These are phyloP conservation scores for Alaudala cheleensis DNA, from an alignment of 2,113 vertebrate species.

Conservation along the genomic window DNA sequence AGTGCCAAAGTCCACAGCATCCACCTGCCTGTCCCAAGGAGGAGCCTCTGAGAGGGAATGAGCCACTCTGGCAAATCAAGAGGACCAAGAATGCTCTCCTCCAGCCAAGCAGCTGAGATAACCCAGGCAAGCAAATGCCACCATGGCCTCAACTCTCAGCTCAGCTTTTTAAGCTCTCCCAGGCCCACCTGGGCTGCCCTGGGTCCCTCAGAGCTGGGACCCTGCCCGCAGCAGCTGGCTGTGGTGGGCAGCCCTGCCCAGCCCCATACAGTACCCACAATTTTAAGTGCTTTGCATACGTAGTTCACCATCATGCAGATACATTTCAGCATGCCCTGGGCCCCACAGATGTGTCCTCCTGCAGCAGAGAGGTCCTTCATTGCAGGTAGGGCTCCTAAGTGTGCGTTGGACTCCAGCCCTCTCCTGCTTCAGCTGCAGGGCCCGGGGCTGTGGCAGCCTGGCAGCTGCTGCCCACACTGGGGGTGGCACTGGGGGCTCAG, in stretches of 20 bases:
- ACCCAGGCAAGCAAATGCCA: background rate
- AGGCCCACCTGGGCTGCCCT: background rate
- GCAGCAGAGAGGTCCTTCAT: conserved; percentile 35
- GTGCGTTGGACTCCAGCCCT: background rate
- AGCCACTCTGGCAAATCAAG: background rate
- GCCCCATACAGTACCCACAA: background rate
- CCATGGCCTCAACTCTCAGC: background rate
- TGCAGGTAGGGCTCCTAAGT: background rate
- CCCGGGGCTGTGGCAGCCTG: background rate
- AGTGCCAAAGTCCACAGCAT: background rate
- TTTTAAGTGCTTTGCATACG: conserved; percentile 33
- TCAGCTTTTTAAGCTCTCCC: background rate
- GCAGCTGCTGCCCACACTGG: background rate
- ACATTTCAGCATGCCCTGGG: background rate
- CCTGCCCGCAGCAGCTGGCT: background rate
- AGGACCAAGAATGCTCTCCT: background rate
- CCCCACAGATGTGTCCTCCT: background rate
- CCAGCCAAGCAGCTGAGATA: background rate
- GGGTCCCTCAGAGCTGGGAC: background rate
- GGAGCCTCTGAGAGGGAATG: fast-evolving
- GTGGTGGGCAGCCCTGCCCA: background rate
- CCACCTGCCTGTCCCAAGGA: background rate
- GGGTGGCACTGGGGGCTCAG: background rate
- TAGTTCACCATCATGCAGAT: background rate
- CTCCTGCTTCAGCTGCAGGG: background rate